Percentiles rank a stretch among this genome's conserved stretches.
Conservation (phyloP, 2,888 invertebrate species). For the Synergus japonicus region DNA sequence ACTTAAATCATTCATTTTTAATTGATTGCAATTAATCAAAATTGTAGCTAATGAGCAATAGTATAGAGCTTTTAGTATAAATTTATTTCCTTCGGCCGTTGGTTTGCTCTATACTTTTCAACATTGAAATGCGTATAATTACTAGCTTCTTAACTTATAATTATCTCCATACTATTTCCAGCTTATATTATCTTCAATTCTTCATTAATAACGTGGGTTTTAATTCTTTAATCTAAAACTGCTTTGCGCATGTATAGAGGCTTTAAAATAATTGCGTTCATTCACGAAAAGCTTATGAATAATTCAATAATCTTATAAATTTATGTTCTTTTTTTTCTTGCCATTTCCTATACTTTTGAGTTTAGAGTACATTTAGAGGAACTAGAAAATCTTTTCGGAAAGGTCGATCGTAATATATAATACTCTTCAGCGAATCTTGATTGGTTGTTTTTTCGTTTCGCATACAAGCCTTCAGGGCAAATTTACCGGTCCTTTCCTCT, state of each 20-base stretch:
- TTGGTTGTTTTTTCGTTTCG: constrained; percentile 5
- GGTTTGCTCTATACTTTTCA: neutral
- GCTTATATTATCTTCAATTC: neutral
- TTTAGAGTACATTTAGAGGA: neutral
- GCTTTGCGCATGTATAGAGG: neutral
- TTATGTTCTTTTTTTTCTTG: no score
- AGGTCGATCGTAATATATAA: neutral
- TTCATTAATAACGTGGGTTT: neutral
- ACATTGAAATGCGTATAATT: neutral
- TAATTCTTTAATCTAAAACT: neutral
- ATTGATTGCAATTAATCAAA: no score
- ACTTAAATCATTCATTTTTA: neutral
- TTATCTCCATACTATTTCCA: neutral
- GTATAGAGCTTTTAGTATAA: no score
- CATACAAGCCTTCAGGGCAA: constrained; percentile 10
- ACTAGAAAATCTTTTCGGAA: neutral
- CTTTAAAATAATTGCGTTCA: neutral
- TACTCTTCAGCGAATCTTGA: neutral
- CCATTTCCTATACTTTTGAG: no score
- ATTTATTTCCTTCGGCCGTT: no score
- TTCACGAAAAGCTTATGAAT: no score
- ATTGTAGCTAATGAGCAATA: no score
- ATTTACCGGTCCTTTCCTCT: constrained; percentile 35
- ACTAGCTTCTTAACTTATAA: neutral
- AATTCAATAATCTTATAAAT: no score